These are phyloP conservation scores for Vireo altiloquus DNA, from an alignment of 2,113 vertebrate species.

Conservation along the genomic window DNA sequence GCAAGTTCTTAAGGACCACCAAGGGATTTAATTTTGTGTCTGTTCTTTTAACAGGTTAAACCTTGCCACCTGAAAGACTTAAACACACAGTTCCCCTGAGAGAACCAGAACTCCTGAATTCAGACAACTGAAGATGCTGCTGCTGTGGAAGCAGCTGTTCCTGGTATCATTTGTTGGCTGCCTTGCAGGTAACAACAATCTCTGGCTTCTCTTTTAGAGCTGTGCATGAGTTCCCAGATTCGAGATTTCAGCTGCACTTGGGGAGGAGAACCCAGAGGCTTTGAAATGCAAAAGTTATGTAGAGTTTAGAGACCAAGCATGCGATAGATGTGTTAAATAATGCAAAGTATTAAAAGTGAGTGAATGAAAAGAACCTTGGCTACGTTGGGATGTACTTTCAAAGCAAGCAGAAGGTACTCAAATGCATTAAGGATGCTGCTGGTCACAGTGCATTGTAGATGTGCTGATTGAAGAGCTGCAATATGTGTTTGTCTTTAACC, in stretches of 20 bases:
- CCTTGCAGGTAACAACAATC: slow-evolving; percentile 85
- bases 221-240: not conserved
- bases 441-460: not conserved
- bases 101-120: slow-evolving; percentile 75
- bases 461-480: not conserved
- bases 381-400: not conserved
- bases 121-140: slow-evolving; percentile 87
- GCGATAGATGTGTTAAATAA: not conserved
- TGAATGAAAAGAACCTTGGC: not conserved
- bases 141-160: slow-evolving; percentile 91
- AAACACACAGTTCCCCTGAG: slow-evolving; percentile 72
- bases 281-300: not conserved
- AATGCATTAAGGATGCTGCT: not conserved
- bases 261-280: not conserved
- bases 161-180: slow-evolving; percentile 87
- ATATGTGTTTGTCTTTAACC: not conserved
- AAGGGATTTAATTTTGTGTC: not conserved
- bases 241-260: not conserved
- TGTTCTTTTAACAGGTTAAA: slow-evolving; percentile 81
- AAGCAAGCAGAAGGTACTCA: not conserved
- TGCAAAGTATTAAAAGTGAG: not conserved
- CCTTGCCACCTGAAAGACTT: slow-evolving; percentile 73
- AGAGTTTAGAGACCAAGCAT: not conserved
- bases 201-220: not conserved
- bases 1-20: not conserved